Conservation (phyloP, 2,797 vertebrate species). For the Microhierax caerulescens region DNA sequence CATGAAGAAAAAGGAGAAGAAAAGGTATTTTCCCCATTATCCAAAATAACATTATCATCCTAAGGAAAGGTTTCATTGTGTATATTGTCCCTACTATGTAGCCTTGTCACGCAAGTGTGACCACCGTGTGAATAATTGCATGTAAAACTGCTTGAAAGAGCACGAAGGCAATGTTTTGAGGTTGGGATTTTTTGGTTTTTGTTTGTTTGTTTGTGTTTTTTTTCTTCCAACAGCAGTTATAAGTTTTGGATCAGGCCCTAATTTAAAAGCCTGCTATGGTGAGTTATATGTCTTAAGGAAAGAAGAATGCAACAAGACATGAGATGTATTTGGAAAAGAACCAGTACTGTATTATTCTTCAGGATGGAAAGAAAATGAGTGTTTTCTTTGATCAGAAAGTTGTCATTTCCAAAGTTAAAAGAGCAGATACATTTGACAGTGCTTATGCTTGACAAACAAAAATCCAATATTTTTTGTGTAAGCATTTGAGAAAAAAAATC, state of each 20-base stretch:
- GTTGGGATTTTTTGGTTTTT: no score
- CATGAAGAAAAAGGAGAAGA: constrained; percentile 27
- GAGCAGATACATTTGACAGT: background rate
- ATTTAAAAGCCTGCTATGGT: constrained; percentile 12
- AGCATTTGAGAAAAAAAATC: background rate
- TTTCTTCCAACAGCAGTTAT: background rate
- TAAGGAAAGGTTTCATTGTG: constrained; percentile 2
- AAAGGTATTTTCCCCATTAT: background rate
- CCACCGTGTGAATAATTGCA: background rate
- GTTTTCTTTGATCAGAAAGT: constrained; percentile 21
- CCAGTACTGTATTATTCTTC: background rate
- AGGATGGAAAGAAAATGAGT: background rate
- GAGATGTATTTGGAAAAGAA: background rate
- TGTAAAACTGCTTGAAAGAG: constrained; percentile 1
- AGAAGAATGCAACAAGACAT: background rate
- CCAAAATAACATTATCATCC: constrained; percentile 15
- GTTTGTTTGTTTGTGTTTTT: background rate
- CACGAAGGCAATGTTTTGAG: background rate
- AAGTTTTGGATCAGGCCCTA: constrained; percentile 30
- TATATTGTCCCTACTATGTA: background rate
- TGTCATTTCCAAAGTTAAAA: background rate
- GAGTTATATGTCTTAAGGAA: constrained; percentile 8
- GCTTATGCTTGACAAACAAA: background rate
- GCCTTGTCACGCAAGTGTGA: constrained; percentile 36
- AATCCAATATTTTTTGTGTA: background rate